Evolutionary conservation across 2,797 vertebrate genomes (phyloP).

Genomic region (Remorina albescens): DNA sequence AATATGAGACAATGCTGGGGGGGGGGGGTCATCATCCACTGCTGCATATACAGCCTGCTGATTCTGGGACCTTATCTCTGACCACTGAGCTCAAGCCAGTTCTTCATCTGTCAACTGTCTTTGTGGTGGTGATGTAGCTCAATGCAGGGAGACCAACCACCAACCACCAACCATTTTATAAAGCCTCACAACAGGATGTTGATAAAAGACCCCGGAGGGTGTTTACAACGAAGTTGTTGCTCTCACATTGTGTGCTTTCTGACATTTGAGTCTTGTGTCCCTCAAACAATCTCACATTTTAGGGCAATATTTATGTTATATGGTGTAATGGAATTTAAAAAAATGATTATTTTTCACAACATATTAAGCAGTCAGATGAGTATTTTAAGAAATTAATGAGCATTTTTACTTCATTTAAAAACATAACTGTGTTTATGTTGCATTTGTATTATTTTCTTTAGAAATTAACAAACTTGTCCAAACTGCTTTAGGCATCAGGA

Average conservation of each 20-base stretch:
- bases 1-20: background rate
- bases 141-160: background rate
- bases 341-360: too few relatives aligned
- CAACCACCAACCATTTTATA: background rate
- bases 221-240: background rate
- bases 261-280: background rate
- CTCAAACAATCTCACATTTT: background rate
- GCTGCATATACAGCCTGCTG: background rate
- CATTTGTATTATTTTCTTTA: too few relatives aligned
- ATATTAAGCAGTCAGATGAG: too few relatives aligned
- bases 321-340: too few relatives aligned
- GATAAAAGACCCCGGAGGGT: conserved; percentile 8
- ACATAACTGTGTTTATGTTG: too few relatives aligned
- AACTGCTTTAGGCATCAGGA: too few relatives aligned
- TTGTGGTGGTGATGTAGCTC: conserved; percentile 19
- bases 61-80: conserved; percentile 15
- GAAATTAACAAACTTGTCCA: too few relatives aligned
- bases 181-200: background rate
- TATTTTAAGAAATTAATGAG: too few relatives aligned
- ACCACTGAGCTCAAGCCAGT: conserved; percentile 14
- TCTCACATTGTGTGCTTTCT: background rate
- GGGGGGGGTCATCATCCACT: conserved; percentile 18
- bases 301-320: too few relatives aligned
- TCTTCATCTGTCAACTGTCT: conserved; percentile 35
- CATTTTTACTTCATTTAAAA: too few relatives aligned